Conservation (phyloP, 2,113 vertebrate genomes). For the Himantopus leucocephalus region DNA sequence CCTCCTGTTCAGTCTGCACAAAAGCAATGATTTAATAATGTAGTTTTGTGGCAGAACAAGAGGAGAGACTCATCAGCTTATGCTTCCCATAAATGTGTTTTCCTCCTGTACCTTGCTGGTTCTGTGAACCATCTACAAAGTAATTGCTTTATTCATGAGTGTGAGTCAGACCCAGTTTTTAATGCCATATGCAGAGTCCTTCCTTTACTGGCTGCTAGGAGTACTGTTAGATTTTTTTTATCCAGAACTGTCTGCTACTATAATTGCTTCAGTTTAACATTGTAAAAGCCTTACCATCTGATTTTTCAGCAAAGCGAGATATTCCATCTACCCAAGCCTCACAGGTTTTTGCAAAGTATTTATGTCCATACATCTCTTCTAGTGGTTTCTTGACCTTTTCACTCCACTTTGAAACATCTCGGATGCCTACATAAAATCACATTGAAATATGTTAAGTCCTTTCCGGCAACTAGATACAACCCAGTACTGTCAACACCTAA, state of each 20-base stretch:
- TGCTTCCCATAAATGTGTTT: not conserved
- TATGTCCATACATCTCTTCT: slow-evolving; percentile 85
- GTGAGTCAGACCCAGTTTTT: slow-evolving; percentile 21
- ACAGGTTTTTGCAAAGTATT: slow-evolving; percentile 83
- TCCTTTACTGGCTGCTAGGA: not conserved
- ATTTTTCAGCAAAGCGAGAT: slow-evolving; percentile 68
- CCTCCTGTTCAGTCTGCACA: not conserved
- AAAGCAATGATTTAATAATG: not conserved
- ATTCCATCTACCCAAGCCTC: slow-evolving; percentile 87
- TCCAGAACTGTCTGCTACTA: not conserved
- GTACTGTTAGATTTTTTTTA: not conserved
- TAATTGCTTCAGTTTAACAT: not conserved
- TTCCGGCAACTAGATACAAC: not conserved
- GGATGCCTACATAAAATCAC: slow-evolving; percentile 74
- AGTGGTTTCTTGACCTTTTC: slow-evolving; percentile 81
- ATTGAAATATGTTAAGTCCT: not conserved
- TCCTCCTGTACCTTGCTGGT: not conserved
- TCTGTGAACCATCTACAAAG: not conserved
- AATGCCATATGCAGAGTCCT: not conserved
- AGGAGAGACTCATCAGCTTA: not conserved
- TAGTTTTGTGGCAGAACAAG: not conserved
- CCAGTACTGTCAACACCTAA: not conserved
- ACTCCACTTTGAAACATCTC: slow-evolving; percentile 89
- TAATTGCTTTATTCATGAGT: not conserved
- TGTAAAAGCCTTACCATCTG: slow-evolving; percentile 76